phyloP scores from a whole-genome alignment of 2,888 invertebrate species.

The Eupithecia subfuscata region DNA sequence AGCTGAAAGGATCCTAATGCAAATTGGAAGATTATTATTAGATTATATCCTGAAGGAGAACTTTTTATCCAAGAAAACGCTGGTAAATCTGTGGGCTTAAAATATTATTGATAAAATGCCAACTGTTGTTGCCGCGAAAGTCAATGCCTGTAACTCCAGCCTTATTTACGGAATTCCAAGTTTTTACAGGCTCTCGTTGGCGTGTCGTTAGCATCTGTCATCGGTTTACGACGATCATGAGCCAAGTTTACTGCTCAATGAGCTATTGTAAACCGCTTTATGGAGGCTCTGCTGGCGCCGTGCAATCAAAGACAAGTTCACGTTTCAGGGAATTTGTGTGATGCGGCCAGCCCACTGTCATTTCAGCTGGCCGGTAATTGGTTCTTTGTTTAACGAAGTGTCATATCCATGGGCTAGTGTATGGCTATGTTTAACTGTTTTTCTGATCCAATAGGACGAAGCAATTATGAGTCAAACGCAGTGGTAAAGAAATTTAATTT shows the following conservation, averaged over 20 bases:
- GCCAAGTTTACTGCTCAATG: slow-evolving; percentile 28
- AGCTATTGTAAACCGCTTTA: slow-evolving; percentile 31
- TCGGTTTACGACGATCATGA: slow-evolving; percentile 35
- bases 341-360: not conserved
- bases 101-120: not conserved
- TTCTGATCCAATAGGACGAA: not conserved
- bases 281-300: slow-evolving; percentile 26
- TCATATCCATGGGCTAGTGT: not conserved
- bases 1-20: not conserved
- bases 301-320: slow-evolving; percentile 15
- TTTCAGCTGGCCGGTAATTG: not conserved
- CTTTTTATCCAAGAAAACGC: not conserved
- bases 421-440: not conserved
- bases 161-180: slow-evolving; percentile 21
- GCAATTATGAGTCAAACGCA: too few relatives aligned
- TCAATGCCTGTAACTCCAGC: slow-evolving; percentile 9
- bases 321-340: slow-evolving; percentile 3
- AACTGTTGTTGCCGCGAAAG: not conserved
- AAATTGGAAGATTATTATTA: not conserved
- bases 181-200: slow-evolving; percentile 37
- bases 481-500: too few relatives aligned
- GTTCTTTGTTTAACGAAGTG: slow-evolving; percentile 4
- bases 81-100: not conserved
- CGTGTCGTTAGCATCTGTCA: slow-evolving; percentile 43
- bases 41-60: not conserved